Evolutionary conservation across 1,140 invertebrate genomes (phyloP), one percentile per base, ranked within the genome.

Genomic region (Pachyrhynchus sulphureomaculatus): DNA sequence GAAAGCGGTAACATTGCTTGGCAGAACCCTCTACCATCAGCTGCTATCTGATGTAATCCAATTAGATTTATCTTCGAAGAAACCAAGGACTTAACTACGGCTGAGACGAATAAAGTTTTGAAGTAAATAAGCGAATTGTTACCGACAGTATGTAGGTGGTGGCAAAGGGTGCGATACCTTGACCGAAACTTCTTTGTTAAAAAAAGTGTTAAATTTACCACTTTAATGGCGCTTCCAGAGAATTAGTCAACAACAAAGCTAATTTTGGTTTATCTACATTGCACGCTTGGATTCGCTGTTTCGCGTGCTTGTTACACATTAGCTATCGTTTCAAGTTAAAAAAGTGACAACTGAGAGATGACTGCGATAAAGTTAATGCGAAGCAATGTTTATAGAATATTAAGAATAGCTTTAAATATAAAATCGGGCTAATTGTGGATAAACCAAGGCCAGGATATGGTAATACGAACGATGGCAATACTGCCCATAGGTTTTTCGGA

Each of bases 401-500:
- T 18, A 48, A 65, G 41, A 20, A 34, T 33, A 39, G 37, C 39
- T 66, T 71, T 26, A 68, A 54, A 62, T 10, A 48, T 6, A 51
- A 68, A 37, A 45, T 71, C 44, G 58, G 63, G 17, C 37, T 72
- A 8, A 37, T 73, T 20, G 64, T 76, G 1, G 75, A 77, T n/a
- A n/a, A n/a, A n/a, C n/a, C n/a, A n/a, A n/a, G n/a, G n/a, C n/a
- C n/a, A n/a, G n/a, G n/a, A n/a, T 69, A 58, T 45, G 75, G 75
- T 10, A 76, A 62, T 41, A 65, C 72, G 2, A 77, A 77, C 65
- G 72, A 74, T 54, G 73, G 75, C 10, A 78, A 76, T 63, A 77
- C 75, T 13, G 72, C 72, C 41, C 55, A 73, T 33, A 64, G 72
- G 34, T 75, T 76, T 69, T 75, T 77, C 64, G 44, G n/a, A n/a